Evolutionary conservation across 2,113 vertebrate species (phyloP).

Genomic region (Butastur rufipennis): DNA sequence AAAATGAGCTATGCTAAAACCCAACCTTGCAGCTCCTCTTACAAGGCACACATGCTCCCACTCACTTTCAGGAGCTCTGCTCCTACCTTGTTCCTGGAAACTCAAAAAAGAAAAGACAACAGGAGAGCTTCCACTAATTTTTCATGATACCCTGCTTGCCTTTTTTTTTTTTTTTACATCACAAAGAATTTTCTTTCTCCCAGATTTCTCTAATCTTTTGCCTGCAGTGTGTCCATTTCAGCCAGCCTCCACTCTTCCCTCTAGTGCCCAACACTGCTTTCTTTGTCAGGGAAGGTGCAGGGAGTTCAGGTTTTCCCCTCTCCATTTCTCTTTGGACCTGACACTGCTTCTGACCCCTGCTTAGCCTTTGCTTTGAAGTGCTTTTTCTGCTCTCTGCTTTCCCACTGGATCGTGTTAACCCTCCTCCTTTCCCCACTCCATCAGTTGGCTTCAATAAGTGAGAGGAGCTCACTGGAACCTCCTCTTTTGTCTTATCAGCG

Average conservation of each 20-base stretch:
- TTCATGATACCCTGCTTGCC: neutral
- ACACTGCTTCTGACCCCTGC: constrained; percentile 19
- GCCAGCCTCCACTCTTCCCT: neutral
- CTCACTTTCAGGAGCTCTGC: neutral
- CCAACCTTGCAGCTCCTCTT: neutral
- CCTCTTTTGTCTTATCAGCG: constrained; percentile 1
- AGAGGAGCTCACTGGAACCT: constrained; percentile 32
- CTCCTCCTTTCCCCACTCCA: constrained; percentile 38
- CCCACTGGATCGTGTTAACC: constrained; percentile 14
- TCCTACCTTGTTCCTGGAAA: neutral
- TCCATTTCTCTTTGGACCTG: constrained; percentile 43
- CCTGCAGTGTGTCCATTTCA: neutral
- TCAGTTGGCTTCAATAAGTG: constrained; percentile 27
- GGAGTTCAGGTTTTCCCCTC: constrained; percentile 20
- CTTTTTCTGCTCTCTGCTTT: constrained; percentile 26
- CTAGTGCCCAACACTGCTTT: neutral
- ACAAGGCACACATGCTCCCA: neutral
- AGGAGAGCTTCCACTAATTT: neutral
- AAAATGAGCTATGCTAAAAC: neutral
- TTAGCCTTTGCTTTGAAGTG: constrained; percentile 41
- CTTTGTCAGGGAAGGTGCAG: neutral
- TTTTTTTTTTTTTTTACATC: neutral
- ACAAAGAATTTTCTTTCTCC: neutral
- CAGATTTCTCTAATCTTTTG: neutral
- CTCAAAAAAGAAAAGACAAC: neutral